These are phyloP conservation scores for Thalassophryne amazonica DNA, from an alignment of 2,797 vertebrate genomes.

Conservation along the genomic window DNA sequence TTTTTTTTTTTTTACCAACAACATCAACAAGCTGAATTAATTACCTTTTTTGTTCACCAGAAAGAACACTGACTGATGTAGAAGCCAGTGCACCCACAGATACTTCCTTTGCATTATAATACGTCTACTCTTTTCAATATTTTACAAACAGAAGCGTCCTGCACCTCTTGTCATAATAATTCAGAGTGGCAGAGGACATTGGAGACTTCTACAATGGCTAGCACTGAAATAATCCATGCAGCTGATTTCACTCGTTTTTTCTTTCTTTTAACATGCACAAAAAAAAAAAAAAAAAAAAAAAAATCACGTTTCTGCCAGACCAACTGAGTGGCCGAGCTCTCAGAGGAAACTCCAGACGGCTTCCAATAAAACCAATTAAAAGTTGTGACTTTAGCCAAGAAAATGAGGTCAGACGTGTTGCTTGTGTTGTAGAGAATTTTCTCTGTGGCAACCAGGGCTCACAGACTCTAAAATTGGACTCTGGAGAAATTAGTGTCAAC, in stretches of 20 bases:
- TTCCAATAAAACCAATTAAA: slow-evolving; percentile 64
- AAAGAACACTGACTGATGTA: slow-evolving; percentile 19
- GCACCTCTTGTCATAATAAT: slow-evolving; percentile 27
- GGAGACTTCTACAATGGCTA: slow-evolving; percentile 22
- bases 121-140: neutral
- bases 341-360: slow-evolving; percentile 32
- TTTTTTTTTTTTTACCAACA: too few relatives aligned
- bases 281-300: too few relatives aligned
- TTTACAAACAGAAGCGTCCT: slow-evolving; percentile 13
- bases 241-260: neutral
- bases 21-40: slow-evolving; percentile 3
- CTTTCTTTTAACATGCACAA: slow-evolving; percentile 52
- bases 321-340: slow-evolving; percentile 30
- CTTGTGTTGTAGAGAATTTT: slow-evolving; percentile 27
- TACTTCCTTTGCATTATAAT: slow-evolving; percentile 16
- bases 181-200: slow-evolving; percentile 14
- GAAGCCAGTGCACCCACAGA: neutral
- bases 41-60: slow-evolving; percentile 1
- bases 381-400: slow-evolving; percentile 58
- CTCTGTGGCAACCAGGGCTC: slow-evolving; percentile 8
- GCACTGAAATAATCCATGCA: slow-evolving; percentile 18
- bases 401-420: slow-evolving; percentile 55
- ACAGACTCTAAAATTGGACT: slow-evolving; percentile 12
- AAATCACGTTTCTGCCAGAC: slow-evolving; percentile 31
- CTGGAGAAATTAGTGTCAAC: slow-evolving; percentile 14